Evolutionary conservation across 2,113 vertebrate genomes (phyloP).

Genomic region (Gasterosteus aculeatus): DNA sequence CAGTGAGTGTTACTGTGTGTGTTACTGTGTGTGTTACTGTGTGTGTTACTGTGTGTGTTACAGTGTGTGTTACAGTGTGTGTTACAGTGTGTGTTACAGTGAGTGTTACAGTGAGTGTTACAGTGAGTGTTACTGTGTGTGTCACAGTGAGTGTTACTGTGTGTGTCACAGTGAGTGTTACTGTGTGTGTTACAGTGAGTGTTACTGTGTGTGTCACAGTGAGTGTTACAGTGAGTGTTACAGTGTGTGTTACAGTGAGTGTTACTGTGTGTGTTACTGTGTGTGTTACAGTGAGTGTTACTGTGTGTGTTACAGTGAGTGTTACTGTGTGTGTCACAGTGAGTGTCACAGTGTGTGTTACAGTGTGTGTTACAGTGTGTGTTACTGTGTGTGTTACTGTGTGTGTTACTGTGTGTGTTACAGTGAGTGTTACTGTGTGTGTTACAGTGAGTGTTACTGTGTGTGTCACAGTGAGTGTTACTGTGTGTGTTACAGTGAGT

Average conservation of each 20-base stretch:
- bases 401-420: background rate
- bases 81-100: background rate
- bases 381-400: background rate
- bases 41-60: background rate
- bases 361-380: constrained; percentile 1
- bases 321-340: background rate
- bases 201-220: background rate
- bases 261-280: too few species aligned
- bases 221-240: background rate
- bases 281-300: background rate
- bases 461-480: too few species aligned
- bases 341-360: background rate
- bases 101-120: background rate
- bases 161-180: background rate
- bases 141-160: too few species aligned
- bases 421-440: background rate
- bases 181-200: background rate
- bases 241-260: background rate
- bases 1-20: too few species aligned
- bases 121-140: background rate
- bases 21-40: too few species aligned
- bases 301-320: background rate
- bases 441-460: too few species aligned
- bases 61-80: background rate
- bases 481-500: background rate